Evolutionary conservation across 2,113 vertebrate genomes (phyloP).

Genomic region (Catharus bicknelli): DNA sequence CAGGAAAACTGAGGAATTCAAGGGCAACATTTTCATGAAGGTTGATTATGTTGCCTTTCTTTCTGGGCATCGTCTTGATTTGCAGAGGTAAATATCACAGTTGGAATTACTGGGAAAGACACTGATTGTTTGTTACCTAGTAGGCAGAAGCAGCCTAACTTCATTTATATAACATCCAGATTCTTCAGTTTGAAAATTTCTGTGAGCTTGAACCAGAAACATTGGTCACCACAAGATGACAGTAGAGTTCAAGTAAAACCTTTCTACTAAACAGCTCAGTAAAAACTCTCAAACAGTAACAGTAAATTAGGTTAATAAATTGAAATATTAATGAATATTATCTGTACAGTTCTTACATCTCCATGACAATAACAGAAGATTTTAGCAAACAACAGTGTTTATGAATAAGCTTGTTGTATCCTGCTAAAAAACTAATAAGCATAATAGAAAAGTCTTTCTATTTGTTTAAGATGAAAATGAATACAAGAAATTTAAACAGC

Average conservation of each 20-base stretch:
- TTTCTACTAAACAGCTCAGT: background rate
- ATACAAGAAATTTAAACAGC: background rate
- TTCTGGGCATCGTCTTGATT: background rate
- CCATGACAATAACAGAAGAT: background rate
- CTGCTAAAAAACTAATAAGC: background rate
- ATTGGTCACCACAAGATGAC: conserved; percentile 31
- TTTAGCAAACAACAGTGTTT: background rate
- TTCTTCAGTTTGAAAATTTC: background rate
- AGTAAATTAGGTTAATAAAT: background rate
- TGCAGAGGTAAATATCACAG: background rate
- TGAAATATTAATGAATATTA: background rate
- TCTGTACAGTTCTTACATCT: background rate
- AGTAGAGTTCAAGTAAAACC: conserved; percentile 21
- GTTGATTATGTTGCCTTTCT: background rate
- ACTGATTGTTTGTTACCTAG: background rate
- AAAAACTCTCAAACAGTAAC: background rate
- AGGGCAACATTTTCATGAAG: background rate
- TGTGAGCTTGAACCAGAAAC: background rate
- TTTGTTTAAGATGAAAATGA: background rate
- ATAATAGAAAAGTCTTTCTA: background rate
- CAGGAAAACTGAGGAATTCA: background rate
- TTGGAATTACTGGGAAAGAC: background rate
- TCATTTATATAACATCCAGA: background rate
- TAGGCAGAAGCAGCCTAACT: background rate
- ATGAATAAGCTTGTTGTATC: background rate